Base-by-base conservation (phyloP, 1,140 invertebrate genomes). In the Drosophila albomicans region DNA sequence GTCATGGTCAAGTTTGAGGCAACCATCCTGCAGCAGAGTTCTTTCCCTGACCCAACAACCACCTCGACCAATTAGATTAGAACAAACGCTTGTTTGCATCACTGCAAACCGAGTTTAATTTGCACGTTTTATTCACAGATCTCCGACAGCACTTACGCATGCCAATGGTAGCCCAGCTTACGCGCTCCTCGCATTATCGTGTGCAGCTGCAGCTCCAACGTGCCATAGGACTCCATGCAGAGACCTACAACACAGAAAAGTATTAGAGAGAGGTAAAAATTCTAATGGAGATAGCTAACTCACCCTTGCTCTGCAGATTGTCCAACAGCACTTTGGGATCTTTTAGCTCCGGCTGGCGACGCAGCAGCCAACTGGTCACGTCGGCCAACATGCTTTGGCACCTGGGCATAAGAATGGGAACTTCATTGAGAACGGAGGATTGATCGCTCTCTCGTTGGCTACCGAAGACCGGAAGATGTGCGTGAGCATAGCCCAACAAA, bases 391-490 rank as follows among this genome's bases (percentile, higher is more conserved):
- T 89, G 51, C 71, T 92, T 25, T 81, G 82, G 59, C 80, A 81
- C 63, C 62, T 80, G 51, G 91, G 91, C 61, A 65, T 82, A 5
- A 92, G 48, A n/a, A 92, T 92, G 25, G 92, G 87, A 2, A 85
- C 79, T 35, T 51, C 62, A 25, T 75, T 68, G 7, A 71, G 66
- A 3, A 16, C 10, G 4, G 63, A 48, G 38, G 54, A 52, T 8
- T 59, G 45, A 7, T 81, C 75, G 0, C 51, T 43, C 13, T 71
- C 63, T 0, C 56, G 62, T 1, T 67, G 61, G 20, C 65, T 49
- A 1, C 85, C 81, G 16, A 91, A 91, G 8, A 92, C 76, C 1
- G 93, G 93, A 28, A 93, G 61, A 78, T 93, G 91, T 2, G 87
- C 80, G 41, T 91, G 79, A 2, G 92, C 82, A 63, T 93, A 93